These are phyloP conservation scores for Morinoia aosen DNA, from an alignment of 2,888 invertebrate genomes.

Conservation along the genomic window DNA sequence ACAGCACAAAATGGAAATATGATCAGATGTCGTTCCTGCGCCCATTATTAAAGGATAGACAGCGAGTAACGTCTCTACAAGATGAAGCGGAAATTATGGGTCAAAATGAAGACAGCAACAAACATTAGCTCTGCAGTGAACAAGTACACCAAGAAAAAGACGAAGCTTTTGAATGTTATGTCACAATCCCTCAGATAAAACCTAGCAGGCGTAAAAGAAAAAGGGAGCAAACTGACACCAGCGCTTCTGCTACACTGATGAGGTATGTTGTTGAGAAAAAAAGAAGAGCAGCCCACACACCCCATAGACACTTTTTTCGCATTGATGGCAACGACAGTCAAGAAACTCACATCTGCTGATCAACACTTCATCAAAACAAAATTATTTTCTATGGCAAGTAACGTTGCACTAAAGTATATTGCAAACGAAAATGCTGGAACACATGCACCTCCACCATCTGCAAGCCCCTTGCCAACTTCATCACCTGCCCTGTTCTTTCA, in stretches of 20 bases:
- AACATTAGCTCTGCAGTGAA: no score
- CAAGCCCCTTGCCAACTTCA: neutral
- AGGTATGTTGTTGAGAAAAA: neutral
- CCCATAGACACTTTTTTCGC: slow-evolving; percentile 59
- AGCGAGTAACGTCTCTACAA: neutral
- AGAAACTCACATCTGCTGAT: no score
- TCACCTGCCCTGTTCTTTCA: no score
- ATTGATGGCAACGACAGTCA: slow-evolving; percentile 56
- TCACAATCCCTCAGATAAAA: neutral
- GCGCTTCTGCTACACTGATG: slow-evolving; percentile 59
- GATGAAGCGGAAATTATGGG: no score
- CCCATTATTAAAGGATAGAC: no score
- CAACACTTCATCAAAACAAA: no score
- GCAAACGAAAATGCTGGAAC: slow-evolving; percentile 49
- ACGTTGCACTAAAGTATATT: slow-evolving; percentile 59
- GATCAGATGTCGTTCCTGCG: no score
- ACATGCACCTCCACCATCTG: neutral
- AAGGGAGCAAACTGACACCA: slow-evolving; percentile 37
- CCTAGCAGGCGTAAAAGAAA: slow-evolving; percentile 32
- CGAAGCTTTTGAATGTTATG: slow-evolving; percentile 21
- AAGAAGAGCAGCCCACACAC: slow-evolving; percentile 54
- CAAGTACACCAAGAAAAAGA: slow-evolving; percentile 45
- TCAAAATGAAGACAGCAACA: no score
- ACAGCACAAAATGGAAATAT: no score
- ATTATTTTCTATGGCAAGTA: neutral